phyloP scores from a whole-genome alignment of 92 coral and sea anemone species.

The Blastomussa wellsi region DNA sequence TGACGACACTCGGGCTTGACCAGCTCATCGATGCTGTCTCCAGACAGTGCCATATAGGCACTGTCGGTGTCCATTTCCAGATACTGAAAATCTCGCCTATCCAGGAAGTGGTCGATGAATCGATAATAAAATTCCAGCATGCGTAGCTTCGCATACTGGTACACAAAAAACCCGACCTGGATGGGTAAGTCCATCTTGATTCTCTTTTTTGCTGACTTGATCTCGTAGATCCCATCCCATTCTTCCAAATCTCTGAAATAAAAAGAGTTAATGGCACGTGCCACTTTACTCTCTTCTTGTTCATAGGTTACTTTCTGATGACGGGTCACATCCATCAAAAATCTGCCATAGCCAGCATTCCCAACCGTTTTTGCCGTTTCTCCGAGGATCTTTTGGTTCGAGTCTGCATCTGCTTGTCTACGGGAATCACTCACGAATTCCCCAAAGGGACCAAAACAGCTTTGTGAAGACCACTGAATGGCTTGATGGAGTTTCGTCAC shows the following conservation, averaged over 20 bases:
- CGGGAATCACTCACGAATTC: background rate
- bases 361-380: background rate
- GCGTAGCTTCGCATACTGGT: background rate
- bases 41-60: background rate
- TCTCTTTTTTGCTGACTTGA: background rate
- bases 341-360: background rate
- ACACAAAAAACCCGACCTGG: background rate
- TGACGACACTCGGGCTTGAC: background rate
- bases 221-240: background rate
- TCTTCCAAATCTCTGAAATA: background rate
- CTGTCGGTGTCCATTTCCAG: background rate
- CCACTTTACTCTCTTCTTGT: background rate
- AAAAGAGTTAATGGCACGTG: background rate
- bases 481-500: background rate
- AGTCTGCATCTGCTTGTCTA: background rate
- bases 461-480: background rate
- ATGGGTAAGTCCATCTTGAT: background rate
- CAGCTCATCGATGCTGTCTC: background rate
- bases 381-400: background rate
- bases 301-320: background rate
- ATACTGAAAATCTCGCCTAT: background rate
- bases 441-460: background rate
- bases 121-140: slow-evolving; percentile 4
- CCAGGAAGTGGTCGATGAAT: background rate
- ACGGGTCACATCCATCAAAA: background rate